Percentiles rank a stretch among this genome's conserved stretches.
Evolutionary conservation across 2,888 invertebrate genomes (phyloP).

Genomic region (Zootermopsis nevadensis): DNA sequence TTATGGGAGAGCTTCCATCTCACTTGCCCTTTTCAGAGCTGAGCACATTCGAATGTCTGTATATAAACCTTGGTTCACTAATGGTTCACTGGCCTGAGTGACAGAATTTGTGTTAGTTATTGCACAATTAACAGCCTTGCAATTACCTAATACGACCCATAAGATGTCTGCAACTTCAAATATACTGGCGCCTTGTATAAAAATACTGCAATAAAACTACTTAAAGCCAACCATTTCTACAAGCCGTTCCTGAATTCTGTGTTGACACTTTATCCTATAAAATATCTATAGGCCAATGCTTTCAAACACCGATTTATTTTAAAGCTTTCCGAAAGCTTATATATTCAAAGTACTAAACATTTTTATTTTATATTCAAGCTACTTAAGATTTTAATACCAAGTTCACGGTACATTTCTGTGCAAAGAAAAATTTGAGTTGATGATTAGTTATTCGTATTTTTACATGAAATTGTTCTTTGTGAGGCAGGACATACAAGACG

Average conservation of each 20-base stretch:
- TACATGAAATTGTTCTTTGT: too few species aligned
- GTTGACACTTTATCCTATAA: neutral
- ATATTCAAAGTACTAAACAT: neutral
- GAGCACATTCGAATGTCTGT: neutral
- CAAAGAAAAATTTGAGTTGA: too few species aligned
- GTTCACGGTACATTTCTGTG: neutral
- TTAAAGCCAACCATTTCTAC: neutral
- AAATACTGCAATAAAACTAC: conserved; percentile 23
- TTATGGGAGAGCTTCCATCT: neutral
- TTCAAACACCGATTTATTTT: neutral
- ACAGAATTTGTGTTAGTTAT: neutral
- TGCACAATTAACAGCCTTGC: conserved; percentile 11
- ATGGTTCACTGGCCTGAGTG: too few species aligned
- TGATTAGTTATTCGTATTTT: too few species aligned
- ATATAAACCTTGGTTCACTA: neutral
- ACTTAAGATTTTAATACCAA: neutral
- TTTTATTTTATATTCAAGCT: neutral
- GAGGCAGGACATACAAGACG: too few species aligned
- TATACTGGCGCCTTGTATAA: conserved; percentile 5
- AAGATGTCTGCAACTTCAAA: neutral
- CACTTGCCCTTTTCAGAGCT: neutral
- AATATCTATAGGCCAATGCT: neutral
- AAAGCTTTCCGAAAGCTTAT: neutral
- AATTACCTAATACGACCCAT: conserved; percentile 6
- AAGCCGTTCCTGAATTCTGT: neutral